phyloP scores from a whole-genome alignment of 1,140 invertebrate genomes.

The Hestina assimilis region DNA sequence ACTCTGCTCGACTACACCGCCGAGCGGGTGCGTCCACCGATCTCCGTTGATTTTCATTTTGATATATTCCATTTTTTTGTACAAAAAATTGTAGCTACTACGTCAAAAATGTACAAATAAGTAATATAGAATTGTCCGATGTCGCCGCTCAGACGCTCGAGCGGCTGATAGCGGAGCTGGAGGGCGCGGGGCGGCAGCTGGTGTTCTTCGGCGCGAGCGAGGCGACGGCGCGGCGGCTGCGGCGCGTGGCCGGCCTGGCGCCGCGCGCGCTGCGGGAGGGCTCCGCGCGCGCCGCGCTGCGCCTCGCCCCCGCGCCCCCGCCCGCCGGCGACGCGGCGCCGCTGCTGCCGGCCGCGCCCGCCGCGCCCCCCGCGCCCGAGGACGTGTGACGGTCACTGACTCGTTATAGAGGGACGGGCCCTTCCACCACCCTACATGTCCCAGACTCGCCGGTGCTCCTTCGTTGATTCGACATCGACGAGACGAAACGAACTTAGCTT shows the following conservation, averaged over 20 bases:
- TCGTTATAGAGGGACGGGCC: not conserved
- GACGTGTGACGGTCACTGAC: not conserved
- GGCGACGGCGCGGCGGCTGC: slow-evolving; percentile 48
- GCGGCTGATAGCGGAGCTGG: slow-evolving; percentile 81
- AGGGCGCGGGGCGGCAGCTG: slow-evolving; percentile 78
- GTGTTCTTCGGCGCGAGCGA: slow-evolving; percentile 84
- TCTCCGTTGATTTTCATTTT: too few species aligned
- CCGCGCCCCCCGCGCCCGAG: not conserved
- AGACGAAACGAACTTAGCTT: too few species aligned
- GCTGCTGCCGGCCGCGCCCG: not conserved
- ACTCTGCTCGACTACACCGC: slow-evolving; percentile 58
- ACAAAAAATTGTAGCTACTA: too few species aligned
- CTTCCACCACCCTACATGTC: too few species aligned
- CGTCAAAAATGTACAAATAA: too few species aligned
- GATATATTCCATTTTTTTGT: too few species aligned
- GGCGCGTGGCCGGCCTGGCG: slow-evolving; percentile 25
- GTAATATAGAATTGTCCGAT: too few species aligned
- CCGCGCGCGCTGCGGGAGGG: slow-evolving; percentile 2
- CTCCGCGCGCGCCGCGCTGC: not conserved
- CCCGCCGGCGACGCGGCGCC: not conserved
- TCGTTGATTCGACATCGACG: too few species aligned
- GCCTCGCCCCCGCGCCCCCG: not conserved
- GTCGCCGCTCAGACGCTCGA: slow-evolving; percentile 50
- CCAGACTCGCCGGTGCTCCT: too few species aligned
- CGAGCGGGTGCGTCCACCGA: slow-evolving; percentile 36